These are phyloP conservation scores for Aricia agestis DNA, from an alignment of 1,140 invertebrate species.

Conservation along the genomic window DNA sequence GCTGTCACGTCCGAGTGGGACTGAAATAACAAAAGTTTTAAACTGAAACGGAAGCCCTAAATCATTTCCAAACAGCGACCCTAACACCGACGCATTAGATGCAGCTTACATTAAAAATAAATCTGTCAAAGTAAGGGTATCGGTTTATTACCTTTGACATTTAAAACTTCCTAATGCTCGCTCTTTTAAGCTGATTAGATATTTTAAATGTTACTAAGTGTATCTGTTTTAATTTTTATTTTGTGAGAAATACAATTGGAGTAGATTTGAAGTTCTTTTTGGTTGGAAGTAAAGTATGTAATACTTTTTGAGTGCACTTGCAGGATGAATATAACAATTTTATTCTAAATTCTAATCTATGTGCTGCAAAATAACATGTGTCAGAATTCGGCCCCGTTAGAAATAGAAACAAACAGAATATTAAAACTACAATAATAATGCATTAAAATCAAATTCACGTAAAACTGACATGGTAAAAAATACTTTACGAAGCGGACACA, in stretches of 20 bases:
- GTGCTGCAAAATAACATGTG: too few relatives aligned
- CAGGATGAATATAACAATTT: too few relatives aligned
- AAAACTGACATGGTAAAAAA: background rate
- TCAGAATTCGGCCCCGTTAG: too few relatives aligned
- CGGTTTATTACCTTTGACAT: constrained; percentile 1
- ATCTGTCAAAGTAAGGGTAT: background rate
- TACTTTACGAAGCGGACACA: background rate
- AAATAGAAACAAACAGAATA: too few relatives aligned
- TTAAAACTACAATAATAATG: too few relatives aligned
- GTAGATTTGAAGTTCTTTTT: too few relatives aligned
- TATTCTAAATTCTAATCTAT: too few relatives aligned
- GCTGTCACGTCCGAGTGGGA: constrained; percentile 41
- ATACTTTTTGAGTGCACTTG: too few relatives aligned
- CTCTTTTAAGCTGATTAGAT: background rate
- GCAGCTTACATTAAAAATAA: background rate
- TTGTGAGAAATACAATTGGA: too few relatives aligned
- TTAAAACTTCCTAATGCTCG: background rate
- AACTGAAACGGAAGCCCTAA: constrained; percentile 44
- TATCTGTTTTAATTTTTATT: too few relatives aligned
- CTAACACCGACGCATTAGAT: background rate
- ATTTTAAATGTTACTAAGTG: background rate
- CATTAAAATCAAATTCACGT: background rate
- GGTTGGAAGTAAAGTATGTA: too few relatives aligned
- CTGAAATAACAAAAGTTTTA: constrained; percentile 68
- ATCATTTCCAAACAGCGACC: background rate